Percentiles rank a stretch among this genome's conserved stretches.
Evolutionary conservation across 1,140 invertebrate genomes (phyloP).

Genomic region (Drosophila athabasca): DNA sequence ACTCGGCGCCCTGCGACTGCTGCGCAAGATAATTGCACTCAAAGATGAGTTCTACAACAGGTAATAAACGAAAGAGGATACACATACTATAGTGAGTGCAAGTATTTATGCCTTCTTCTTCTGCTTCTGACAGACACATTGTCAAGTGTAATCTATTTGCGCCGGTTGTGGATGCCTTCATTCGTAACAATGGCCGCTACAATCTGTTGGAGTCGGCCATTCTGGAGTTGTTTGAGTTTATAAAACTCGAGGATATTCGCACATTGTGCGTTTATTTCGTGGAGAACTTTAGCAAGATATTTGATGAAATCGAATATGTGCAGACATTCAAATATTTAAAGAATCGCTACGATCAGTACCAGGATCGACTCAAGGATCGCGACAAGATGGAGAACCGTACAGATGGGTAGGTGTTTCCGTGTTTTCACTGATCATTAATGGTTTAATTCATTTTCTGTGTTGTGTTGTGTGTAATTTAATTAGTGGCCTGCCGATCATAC

Average conservation of each 20-base stretch:
- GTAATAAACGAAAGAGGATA: slow-evolving; percentile 49
- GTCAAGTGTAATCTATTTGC: slow-evolving; percentile 97
- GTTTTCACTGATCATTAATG: neutral
- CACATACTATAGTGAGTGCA: neutral
- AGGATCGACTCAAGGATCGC: slow-evolving; percentile 94
- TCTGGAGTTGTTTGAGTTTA: slow-evolving; percentile 99
- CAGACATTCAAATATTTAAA: slow-evolving; percentile 98
- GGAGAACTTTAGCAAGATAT: slow-evolving; percentile 96
- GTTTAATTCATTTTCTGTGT: slow-evolving; percentile 10
- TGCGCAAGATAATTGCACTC: slow-evolving; percentile 97
- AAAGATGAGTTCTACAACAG: slow-evolving; percentile 99
- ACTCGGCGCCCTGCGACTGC: slow-evolving; percentile 96
- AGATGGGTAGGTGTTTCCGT: slow-evolving; percentile 86
- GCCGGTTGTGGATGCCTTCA: slow-evolving; percentile 98
- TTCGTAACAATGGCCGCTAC: slow-evolving; percentile 98
- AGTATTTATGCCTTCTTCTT: neutral
- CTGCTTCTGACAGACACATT: slow-evolving; percentile 89
- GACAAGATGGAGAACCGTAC: slow-evolving; percentile 87
- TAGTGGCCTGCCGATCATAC: slow-evolving; percentile 88
- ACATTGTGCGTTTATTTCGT: slow-evolving; percentile 97
- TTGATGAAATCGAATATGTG: slow-evolving; percentile 98
- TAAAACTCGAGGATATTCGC: slow-evolving; percentile 98
- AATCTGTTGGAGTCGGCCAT: slow-evolving; percentile 99
- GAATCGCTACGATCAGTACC: slow-evolving; percentile 96
- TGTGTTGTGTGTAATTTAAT: slow-evolving; percentile 85